These are phyloP conservation scores for Epizoanthus illoricatus DNA, from an alignment of 92 coral and sea anemone species.

Conservation along the genomic window DNA sequence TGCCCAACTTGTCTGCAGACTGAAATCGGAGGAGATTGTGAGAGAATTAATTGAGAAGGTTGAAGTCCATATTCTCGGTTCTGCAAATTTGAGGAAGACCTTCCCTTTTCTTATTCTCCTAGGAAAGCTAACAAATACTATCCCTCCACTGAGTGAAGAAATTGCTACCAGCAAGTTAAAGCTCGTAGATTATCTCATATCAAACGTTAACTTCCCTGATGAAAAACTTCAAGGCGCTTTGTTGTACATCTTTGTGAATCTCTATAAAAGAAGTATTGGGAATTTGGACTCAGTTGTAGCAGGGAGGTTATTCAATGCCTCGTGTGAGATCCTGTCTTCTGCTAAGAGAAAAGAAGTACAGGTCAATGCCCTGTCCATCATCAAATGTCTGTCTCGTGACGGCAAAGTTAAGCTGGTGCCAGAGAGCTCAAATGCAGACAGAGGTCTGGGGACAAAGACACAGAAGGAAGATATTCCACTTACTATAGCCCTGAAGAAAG, in stretches of 20 bases:
- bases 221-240: conserved; percentile 68
- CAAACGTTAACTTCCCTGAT: conserved; percentile 66
- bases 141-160: conserved; percentile 62
- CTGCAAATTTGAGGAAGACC: conserved; percentile 73
- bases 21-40: conserved; percentile 70
- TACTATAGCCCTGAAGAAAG: conserved; percentile 74
- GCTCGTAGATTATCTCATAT: conserved; percentile 57
- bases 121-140: conserved; percentile 72
- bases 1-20: conserved; percentile 53
- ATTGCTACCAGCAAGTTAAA: conserved; percentile 39
- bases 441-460: conserved; percentile 25
- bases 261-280: conserved; percentile 56
- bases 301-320: conserved; percentile 54
- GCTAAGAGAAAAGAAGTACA: conserved; percentile 57
- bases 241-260: conserved; percentile 60
- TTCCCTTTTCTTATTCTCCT: conserved; percentile 65
- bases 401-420: conserved; percentile 12
- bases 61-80: conserved; percentile 46
- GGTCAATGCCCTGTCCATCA: conserved; percentile 71
- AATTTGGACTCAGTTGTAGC: conserved; percentile 43
- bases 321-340: conserved; percentile 69
- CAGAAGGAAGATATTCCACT: conserved; percentile 29
- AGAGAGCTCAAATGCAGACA: conserved; percentile 1
- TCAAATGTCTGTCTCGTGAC: conserved; percentile 41
- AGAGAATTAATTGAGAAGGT: conserved; percentile 71